Evolutionary conservation across 2,797 vertebrate genomes (phyloP), one percentile per base, ranked within the genome.

Genomic region (Calcarius lapponicus): DNA sequence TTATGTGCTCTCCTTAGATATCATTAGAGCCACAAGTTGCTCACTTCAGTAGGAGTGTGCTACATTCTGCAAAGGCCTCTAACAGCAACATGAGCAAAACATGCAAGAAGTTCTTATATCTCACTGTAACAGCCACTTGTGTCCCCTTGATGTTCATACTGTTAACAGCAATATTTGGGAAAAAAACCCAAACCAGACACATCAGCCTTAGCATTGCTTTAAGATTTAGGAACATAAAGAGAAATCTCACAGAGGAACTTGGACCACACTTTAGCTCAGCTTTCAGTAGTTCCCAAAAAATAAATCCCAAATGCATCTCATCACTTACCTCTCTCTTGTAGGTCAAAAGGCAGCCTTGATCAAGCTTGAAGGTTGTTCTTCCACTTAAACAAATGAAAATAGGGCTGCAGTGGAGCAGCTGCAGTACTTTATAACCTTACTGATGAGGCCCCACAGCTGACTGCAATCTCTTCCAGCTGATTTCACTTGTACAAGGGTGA

Each of bases 341-440:
- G 22, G 11, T 45, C 14, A n/a, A 45, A 66, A 78, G 4, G 4
- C 28, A 42, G 31, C 5, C 32, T 50, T 38, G 3, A 10, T 75
- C 1, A 36, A 79, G 4, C 56, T 11, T 36, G 6, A 36, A 85
- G 1, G 0, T 16, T 1, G 0, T 15, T 42, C 6, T 45, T 45
- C 14, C 6, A 25, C 6, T 48, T n/a, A 1, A 82, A 11, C 19
- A 34, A 50, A 57, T 11, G 3, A 47, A 64, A 67, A 45, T 0
- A 47, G 3, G 2, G 2, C 1, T 48, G 1, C 0, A 34, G 7
- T 1, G 9, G 2, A 3, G 13, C 6, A 43, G 13, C 67, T 67
- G 34, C 53, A 92, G 0, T 57, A 19, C 29, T 76, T 86, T 90
- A 51, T 86, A 80, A 71, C 45, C 42, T 76, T 67, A 36, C 1